Evolutionary conservation across 2,888 invertebrate species (phyloP).

Genomic region (Cosmopolites sordidus): DNA sequence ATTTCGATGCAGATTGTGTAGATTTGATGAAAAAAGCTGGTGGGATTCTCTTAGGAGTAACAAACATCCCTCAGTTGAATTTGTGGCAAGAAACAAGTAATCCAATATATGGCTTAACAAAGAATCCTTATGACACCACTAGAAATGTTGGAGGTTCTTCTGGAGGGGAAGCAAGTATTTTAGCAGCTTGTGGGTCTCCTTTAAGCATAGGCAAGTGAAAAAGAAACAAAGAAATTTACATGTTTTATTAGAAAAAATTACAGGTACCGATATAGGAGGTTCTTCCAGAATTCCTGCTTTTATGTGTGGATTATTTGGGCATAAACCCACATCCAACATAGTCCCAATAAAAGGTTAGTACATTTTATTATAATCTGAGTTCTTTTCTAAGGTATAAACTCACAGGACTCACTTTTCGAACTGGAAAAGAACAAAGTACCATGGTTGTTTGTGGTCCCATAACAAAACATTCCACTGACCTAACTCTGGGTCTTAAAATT

Average conservation of each 20-base stretch:
- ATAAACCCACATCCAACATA: slow-evolving; percentile 64
- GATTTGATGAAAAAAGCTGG: slow-evolving; percentile 71
- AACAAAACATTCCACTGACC: slow-evolving; percentile 71
- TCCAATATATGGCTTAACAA: slow-evolving; percentile 80
- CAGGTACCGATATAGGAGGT: slow-evolving; percentile 91
- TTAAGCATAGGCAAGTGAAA: slow-evolving; percentile 69
- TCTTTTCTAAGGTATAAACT: slow-evolving; percentile 38
- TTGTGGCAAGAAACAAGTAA: slow-evolving; percentile 90
- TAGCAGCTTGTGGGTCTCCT: slow-evolving; percentile 74
- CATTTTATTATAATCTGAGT: slow-evolving; percentile 2
- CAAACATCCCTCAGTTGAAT: slow-evolving; percentile 93
- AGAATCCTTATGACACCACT: slow-evolving; percentile 85
- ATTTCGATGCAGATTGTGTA: slow-evolving; percentile 77
- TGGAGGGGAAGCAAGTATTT: slow-evolving; percentile 77
- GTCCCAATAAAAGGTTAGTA: slow-evolving; percentile 49
- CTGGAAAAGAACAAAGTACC: slow-evolving; percentile 62
- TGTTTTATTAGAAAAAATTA: slow-evolving; percentile 15
- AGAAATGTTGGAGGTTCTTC: slow-evolving; percentile 89
- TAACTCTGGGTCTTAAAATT: slow-evolving; percentile 70
- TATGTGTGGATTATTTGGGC: slow-evolving; percentile 84
- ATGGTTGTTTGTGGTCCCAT: slow-evolving; percentile 85
- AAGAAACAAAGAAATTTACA: neutral
- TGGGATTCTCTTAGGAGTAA: slow-evolving; percentile 73
- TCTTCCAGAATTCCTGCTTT: slow-evolving; percentile 90
- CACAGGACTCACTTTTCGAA: slow-evolving; percentile 62